Base-by-base conservation (phyloP, 2,797 vertebrate species). In the Parauchenoglanis punctatus region DNA sequence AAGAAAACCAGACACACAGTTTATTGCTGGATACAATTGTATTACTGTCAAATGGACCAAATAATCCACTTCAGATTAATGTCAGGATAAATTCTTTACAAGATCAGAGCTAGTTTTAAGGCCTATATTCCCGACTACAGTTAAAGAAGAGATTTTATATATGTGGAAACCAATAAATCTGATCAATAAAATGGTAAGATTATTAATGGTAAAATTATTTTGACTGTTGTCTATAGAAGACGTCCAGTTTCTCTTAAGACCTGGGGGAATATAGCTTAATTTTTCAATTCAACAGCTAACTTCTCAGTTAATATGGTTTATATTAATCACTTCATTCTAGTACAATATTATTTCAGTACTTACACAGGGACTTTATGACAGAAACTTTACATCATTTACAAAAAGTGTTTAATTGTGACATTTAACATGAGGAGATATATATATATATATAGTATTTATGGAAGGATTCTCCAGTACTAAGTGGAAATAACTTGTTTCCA, bases 1-100 rank as follows among this genome's bases (percentile, higher is more conserved):
- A 70, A 76, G 28, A 17, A n/a, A 49, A 75, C 20, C 86, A 87
- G 72, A 81, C 35, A 46, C 3, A 52, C 73, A 78, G 31, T 18
- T 25, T 58, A 84, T 17, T 67, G 8, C 8, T 20, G 63, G 56
- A 82, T 49, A 67, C 25, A 82, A 82, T 82, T 28, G 15, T 67
- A 67, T 82, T 82, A 82, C 25, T 52, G 46, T 20, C 46, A 83
- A 54, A 20, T 49, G 18, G 17, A 44, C 61, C 35, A 44, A 58
- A 78, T 46, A 68, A 84, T 35, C 82, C 63, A 20, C 49, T 23
- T 61, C 46, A 63, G 68, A 83, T 72, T n/a, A 35, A 75, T 52
- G 49, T 25, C 23, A 31, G 70, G 18, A 77, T 54, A 44, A 40
- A 83, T 40, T 68, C 63, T 75, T 82, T 31, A 83, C 49, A 20